These are phyloP conservation scores for Drosophila mercatorum DNA, from an alignment of 2,888 invertebrate genomes.

Conservation along the genomic window DNA sequence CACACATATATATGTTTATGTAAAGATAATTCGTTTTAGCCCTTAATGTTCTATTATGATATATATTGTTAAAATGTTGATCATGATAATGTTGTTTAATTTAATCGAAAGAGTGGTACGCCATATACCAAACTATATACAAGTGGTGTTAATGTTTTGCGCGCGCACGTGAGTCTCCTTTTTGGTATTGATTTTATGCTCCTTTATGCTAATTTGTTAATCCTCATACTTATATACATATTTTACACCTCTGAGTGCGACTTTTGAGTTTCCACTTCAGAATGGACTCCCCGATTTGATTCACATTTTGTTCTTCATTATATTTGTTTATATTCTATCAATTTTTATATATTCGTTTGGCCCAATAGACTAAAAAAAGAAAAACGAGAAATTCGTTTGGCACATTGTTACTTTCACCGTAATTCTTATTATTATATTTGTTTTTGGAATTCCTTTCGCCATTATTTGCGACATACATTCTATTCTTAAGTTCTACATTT, in stretches of 20 bases:
- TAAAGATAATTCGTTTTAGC: constrained; percentile 47
- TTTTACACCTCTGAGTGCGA: constrained; percentile 41
- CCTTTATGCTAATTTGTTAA: constrained; percentile 57
- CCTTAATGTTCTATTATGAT: constrained; percentile 37
- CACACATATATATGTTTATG: constrained; percentile 30
- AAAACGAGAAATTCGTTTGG: constrained; percentile 13
- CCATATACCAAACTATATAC: constrained; percentile 11
- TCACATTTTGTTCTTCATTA: constrained; percentile 17
- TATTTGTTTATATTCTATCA: constrained; percentile 10
- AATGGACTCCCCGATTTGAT: constrained; percentile 27
- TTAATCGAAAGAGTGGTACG: constrained; percentile 34
- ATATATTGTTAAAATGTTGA: constrained; percentile 54
- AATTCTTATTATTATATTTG: constrained; percentile 9
- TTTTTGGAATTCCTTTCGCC: constrained; percentile 46
- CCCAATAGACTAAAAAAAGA: background rate
- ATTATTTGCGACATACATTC: constrained; percentile 41
- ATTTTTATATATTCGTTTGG: background rate
- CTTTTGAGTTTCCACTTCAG: constrained; percentile 54
- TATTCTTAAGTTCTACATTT: constrained; percentile 66
- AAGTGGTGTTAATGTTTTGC: constrained; percentile 81
- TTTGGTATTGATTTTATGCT: constrained; percentile 74
- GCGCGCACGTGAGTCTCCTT: constrained; percentile 82
- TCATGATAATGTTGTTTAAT: constrained; percentile 78
- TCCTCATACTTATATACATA: constrained; percentile 39
- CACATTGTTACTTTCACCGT: constrained; percentile 31